Conservation (phyloP, 2,888 invertebrate species). For the Phytoseiulus persimilis region DNA sequence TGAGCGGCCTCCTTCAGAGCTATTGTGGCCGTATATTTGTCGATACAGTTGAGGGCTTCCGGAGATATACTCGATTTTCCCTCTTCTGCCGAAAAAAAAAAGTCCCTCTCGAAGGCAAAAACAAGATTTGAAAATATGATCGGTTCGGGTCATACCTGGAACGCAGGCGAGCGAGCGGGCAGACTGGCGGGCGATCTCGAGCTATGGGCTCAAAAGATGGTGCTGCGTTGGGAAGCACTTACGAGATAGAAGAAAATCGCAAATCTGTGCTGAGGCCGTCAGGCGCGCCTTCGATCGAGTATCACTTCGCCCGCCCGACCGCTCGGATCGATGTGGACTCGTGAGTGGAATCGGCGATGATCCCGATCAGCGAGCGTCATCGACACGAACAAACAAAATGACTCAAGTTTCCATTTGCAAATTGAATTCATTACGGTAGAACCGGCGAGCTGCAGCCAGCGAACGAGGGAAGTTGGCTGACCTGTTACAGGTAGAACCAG, state of each 20-base stretch:
- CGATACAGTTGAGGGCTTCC: not conserved
- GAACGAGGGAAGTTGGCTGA: not conserved
- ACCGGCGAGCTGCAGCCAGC: not conserved
- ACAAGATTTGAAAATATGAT: not conserved
- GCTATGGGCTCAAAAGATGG: not conserved
- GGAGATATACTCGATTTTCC: not conserved
- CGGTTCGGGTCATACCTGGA: not conserved
- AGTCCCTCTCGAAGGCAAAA: not conserved
- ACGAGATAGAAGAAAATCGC: not conserved
- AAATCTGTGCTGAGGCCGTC: not conserved
- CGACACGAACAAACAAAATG: not conserved
- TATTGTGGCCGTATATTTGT: not conserved
- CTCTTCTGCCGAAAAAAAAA: not conserved
- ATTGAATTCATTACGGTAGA: constrained; percentile 5
- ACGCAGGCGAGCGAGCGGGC: not conserved
- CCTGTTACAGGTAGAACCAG: not conserved
- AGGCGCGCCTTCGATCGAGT: not conserved
- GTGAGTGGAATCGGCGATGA: not conserved
- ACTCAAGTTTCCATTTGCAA: not conserved
- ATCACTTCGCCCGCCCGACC: not conserved
- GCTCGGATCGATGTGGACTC: not conserved
- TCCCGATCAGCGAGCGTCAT: not conserved
- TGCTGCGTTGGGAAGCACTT: not conserved
- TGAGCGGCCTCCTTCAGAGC: not conserved
- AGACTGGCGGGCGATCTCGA: too few relatives aligned